These are phyloP conservation scores for Balaeniceps rex DNA, from an alignment of 2,113 vertebrate species.

Conservation along the genomic window DNA sequence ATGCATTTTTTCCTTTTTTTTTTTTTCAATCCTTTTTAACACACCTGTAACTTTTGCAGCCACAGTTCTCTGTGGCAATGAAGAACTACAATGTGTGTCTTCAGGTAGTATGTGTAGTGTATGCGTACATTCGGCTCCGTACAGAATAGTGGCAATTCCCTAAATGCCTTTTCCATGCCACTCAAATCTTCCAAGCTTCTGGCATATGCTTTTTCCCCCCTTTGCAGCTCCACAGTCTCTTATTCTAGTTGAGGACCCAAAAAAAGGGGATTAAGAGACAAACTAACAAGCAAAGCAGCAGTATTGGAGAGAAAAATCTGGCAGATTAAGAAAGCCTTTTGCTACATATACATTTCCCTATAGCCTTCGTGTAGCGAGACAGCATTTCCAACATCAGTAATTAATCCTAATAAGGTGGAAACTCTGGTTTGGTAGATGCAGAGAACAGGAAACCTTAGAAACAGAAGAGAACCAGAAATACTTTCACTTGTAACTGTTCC, in stretches of 20 bases:
- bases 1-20: no score
- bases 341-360: neutral
- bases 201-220: neutral
- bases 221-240: neutral
- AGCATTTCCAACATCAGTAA: neutral
- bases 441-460: neutral
- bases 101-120: neutral
- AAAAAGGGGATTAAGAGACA: neutral
- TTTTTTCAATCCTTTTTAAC: no score
- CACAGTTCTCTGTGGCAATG: no score
- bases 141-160: neutral
- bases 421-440: neutral
- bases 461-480: neutral
- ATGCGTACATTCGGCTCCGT: rapidly evolving
- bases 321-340: neutral
- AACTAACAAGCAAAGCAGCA: neutral
- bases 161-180: neutral
- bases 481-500: neutral
- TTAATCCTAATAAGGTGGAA: neutral
- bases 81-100: no score
- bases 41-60: no score
- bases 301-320: neutral
- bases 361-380: neutral
- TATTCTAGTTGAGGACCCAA: neutral
- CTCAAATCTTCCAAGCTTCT: neutral